Conservation (phyloP, 2,113 vertebrate species). For the Mobula birostris region DNA sequence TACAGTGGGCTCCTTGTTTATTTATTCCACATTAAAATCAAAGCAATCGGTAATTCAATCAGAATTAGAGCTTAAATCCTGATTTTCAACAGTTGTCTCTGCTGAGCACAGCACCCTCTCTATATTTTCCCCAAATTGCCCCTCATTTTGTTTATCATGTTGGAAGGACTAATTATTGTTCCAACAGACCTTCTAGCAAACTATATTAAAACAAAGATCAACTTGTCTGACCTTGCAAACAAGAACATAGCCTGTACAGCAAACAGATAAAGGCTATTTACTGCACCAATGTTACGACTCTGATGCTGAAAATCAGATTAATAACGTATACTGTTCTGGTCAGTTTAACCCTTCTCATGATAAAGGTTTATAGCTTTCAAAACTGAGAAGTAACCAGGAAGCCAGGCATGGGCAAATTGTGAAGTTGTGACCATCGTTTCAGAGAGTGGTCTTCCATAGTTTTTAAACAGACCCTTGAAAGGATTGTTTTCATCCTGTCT, state of each 20-base stretch:
- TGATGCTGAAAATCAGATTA: neutral
- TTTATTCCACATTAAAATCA: too few relatives aligned
- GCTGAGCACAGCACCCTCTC: too few relatives aligned
- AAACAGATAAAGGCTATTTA: neutral
- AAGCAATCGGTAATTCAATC: too few relatives aligned
- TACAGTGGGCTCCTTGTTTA: too few relatives aligned
- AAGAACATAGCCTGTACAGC: neutral
- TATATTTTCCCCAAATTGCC: neutral
- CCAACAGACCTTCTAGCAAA: neutral
- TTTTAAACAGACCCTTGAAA: neutral
- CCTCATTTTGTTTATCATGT: neutral
- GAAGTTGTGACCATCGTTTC: neutral
- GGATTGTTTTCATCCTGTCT: neutral
- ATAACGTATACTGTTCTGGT: neutral
- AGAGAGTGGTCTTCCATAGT: neutral
- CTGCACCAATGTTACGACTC: neutral
- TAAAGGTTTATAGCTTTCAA: neutral
- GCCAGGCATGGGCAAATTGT: neutral
- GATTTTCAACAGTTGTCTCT: neutral
- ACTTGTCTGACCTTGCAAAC: conserved; percentile 18
- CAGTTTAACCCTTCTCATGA: neutral
- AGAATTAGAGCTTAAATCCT: too few relatives aligned
- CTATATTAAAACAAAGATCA: neutral
- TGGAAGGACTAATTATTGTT: neutral
- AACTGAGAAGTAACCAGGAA: neutral